These are phyloP conservation scores for Agapostemon virescens DNA, from an alignment of 2,888 invertebrate species.

Conservation along the genomic window DNA sequence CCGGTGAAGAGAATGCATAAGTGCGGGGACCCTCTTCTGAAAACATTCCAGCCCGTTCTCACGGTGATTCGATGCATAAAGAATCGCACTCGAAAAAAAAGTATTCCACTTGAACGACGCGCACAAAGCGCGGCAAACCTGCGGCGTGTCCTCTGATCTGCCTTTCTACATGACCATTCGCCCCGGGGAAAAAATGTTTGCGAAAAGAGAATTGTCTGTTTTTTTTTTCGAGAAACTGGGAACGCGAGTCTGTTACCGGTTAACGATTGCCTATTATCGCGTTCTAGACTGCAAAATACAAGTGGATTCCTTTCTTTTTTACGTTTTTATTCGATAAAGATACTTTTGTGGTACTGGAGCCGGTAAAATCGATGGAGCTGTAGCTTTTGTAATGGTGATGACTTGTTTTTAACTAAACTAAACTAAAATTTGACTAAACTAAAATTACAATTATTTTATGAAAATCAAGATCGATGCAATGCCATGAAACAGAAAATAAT, in stretches of 20 bases:
- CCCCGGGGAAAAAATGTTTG: neutral
- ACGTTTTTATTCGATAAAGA: neutral
- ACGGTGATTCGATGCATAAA: constrained; percentile 11
- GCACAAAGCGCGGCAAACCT: neutral
- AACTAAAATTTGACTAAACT: too few species aligned
- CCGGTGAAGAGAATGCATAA: neutral
- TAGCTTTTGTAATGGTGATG: too few species aligned
- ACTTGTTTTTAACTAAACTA: too few species aligned
- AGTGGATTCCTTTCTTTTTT: too few species aligned
- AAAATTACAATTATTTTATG: too few species aligned
- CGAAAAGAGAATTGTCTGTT: neutral
- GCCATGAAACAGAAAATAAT: neutral
- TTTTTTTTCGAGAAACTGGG: constrained; percentile 5
- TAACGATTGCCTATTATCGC: neutral
- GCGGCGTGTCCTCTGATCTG: neutral
- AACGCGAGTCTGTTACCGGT: neutral
- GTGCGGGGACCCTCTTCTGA: neutral
- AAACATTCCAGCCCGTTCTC: neutral
- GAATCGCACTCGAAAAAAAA: neutral
- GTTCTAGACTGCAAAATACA: too few species aligned
- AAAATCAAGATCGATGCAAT: too few species aligned
- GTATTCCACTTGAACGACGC: constrained; percentile 2
- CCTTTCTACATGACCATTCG: neutral
- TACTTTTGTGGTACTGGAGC: too few species aligned
- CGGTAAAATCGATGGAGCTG: too few species aligned